phyloP scores from a whole-genome alignment of 2,797 vertebrate species.

The Hypotaenidia philippensis region DNA sequence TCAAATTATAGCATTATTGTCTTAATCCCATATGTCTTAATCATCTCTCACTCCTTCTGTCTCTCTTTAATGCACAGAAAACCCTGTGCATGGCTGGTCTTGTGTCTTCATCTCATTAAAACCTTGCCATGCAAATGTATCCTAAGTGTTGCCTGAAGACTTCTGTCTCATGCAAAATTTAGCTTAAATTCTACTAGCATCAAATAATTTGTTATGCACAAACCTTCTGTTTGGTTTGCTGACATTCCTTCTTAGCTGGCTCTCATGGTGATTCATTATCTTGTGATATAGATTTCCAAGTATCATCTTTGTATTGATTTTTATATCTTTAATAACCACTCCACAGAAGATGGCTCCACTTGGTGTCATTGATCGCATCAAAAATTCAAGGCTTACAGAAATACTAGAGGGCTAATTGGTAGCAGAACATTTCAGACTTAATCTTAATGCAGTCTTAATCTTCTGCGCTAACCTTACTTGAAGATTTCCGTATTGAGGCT shows the following conservation, averaged over 20 bases:
- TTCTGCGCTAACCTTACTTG: constrained; percentile 78
- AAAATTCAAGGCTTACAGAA: constrained; percentile 89
- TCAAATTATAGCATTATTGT: constrained; percentile 74
- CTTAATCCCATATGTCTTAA: constrained; percentile 70
- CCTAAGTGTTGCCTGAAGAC: constrained; percentile 77
- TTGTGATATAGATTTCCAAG: constrained; percentile 84
- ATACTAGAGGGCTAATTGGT: constrained; percentile 85
- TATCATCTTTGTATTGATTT: constrained; percentile 89
- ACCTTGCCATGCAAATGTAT: constrained; percentile 78
- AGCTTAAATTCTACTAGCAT: constrained; percentile 76
- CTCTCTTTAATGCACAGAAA: constrained; percentile 43
- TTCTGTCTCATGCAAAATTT: constrained; percentile 83
- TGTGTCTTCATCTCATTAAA: constrained; percentile 81
- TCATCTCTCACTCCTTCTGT: constrained; percentile 6
- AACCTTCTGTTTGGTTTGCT: constrained; percentile 84
- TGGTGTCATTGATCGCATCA: constrained; percentile 88
- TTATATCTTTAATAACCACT: constrained; percentile 88
- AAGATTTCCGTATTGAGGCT: constrained; percentile 72
- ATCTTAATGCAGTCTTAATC: constrained; percentile 84
- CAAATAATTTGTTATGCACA: constrained; percentile 80
- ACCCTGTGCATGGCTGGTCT: constrained; percentile 51
- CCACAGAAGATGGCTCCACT: constrained; percentile 84
- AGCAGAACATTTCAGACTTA: constrained; percentile 82
- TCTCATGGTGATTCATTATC: constrained; percentile 85
- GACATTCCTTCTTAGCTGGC: constrained; percentile 78